A percentile compares a stretch with the other conserved stretches of the same genome.
Conservation (phyloP, 2,888 invertebrate genomes). For the Bursaphelenchus okinawaensis region DNA sequence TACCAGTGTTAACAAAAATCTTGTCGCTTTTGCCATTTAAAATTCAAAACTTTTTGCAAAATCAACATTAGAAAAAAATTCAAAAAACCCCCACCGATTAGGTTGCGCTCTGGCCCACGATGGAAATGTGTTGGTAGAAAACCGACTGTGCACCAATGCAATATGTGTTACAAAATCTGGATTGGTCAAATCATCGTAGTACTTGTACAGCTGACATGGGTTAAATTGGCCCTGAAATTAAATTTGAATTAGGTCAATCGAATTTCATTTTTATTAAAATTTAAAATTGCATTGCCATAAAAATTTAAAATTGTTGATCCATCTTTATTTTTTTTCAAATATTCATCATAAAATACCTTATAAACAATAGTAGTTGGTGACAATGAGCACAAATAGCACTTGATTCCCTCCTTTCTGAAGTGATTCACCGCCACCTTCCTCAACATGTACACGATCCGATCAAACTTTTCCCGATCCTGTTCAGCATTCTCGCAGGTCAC, state of each 20-base stretch:
- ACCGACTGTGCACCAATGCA: conserved; percentile 92
- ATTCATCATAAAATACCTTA: conserved; percentile 64
- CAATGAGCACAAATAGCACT: conserved; percentile 93
- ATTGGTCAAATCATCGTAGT: conserved; percentile 66
- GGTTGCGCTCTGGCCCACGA: conserved; percentile 99
- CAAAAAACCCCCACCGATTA: conserved; percentile 74
- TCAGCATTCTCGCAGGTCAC: conserved; percentile 67
- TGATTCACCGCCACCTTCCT: conserved; percentile 86
- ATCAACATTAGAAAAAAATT: background rate
- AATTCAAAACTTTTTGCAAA: background rate
- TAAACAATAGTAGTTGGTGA: conserved; percentile 85
- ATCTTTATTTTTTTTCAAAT: no score
- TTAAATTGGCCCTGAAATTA: conserved; percentile 75
- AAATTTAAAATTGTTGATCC: no score
- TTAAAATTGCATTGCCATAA: no score
- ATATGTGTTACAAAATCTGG: conserved; percentile 80
- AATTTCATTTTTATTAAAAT: no score
- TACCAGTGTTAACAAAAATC: conserved; percentile 7
- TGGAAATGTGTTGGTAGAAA: conserved; percentile 98
- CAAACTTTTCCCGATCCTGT: conserved; percentile 62
- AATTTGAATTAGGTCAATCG: no score
- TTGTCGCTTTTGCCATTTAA: background rate
- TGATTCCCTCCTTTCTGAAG: conserved; percentile 74
- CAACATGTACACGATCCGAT: conserved; percentile 76
- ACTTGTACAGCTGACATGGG: conserved; percentile 83